A percentile compares a stretch with the other conserved stretches of the same genome.
Conservation (phyloP, 35 echinoderm and acorn worm genomes). For the Anneissia japonica region DNA sequence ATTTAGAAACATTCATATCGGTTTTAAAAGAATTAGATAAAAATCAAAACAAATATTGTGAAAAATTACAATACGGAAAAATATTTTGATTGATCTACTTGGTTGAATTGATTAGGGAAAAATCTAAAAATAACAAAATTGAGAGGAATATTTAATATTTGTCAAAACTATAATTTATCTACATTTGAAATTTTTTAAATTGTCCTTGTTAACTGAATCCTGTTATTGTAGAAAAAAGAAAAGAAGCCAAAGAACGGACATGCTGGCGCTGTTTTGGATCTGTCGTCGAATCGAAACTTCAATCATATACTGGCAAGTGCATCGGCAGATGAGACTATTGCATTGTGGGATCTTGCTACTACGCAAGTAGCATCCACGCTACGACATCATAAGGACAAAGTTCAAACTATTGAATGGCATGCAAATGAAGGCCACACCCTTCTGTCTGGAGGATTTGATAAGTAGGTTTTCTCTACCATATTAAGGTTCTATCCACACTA, state of each 20-base stretch:
- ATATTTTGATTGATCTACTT: too few species aligned
- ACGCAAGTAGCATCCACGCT: slow-evolving; percentile 42
- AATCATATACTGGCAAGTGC: slow-evolving; percentile 68
- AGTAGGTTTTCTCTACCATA: slow-evolving; percentile 65
- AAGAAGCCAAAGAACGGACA: slow-evolving; percentile 27
- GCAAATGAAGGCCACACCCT: slow-evolving; percentile 82
- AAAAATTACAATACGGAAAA: too few species aligned
- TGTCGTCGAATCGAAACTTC: slow-evolving; percentile 75
- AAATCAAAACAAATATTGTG: too few species aligned
- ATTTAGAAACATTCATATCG: too few species aligned
- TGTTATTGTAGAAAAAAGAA: slow-evolving; percentile 47
- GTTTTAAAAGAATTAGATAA: too few species aligned
- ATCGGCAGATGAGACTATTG: slow-evolving; percentile 76
- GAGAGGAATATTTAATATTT: too few species aligned
- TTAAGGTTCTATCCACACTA: too few species aligned
- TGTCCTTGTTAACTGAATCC: too few species aligned
- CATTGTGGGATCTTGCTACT: slow-evolving; percentile 82
- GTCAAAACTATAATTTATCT: too few species aligned
- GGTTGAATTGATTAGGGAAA: too few species aligned
- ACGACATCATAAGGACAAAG: slow-evolving; percentile 77
- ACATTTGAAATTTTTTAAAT: too few species aligned
- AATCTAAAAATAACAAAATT: too few species aligned
- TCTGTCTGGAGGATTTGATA: slow-evolving; percentile 85
- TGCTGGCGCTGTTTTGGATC: slow-evolving; percentile 75
- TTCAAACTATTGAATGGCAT: slow-evolving; percentile 89